These are phyloP conservation scores for Halcyon malimbica DNA, from an alignment of 2,113 vertebrate species.

Conservation along the genomic window DNA sequence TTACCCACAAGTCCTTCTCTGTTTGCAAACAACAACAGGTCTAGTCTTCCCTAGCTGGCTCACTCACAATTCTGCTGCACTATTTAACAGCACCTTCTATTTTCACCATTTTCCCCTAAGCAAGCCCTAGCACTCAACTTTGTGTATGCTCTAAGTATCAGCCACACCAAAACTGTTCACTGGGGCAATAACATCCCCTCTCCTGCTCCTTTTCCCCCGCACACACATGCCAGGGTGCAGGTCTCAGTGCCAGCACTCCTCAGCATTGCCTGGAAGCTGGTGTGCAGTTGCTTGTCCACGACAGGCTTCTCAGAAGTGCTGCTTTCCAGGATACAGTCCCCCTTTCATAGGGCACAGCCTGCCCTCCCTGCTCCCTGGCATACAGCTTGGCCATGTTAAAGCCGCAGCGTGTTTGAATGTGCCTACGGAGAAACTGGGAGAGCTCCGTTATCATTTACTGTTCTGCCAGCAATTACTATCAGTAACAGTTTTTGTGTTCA, in stretches of 20 bases:
- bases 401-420: not conserved
- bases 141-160: not conserved
- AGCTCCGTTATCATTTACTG: not conserved
- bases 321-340: slow-evolving; percentile 40
- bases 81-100: not conserved
- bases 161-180: not conserved
- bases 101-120: not conserved
- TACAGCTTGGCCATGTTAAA: slow-evolving; percentile 3
- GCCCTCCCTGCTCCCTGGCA: not conserved
- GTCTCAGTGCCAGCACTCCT: not conserved
- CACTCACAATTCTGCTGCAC: not conserved
- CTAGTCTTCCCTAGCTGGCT: not conserved
- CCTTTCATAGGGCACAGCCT: slow-evolving; percentile 36
- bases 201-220: not conserved
- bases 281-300: not conserved
- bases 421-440: slow-evolving; percentile 4
- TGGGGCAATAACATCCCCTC: not conserved
- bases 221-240: not conserved
- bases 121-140: not conserved
- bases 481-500: slow-evolving; percentile 10
- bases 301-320: not conserved
- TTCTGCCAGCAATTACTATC: slow-evolving; percentile 22
- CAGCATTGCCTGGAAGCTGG: not conserved
- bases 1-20: not conserved
- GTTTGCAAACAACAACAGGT: too few relatives aligned